A percentile compares a stretch with the other conserved stretches of the same genome.
These are phyloP conservation scores for Noctilio leporinus DNA, from an alignment of 2,113 vertebrate genomes.

Conservation along the genomic window DNA sequence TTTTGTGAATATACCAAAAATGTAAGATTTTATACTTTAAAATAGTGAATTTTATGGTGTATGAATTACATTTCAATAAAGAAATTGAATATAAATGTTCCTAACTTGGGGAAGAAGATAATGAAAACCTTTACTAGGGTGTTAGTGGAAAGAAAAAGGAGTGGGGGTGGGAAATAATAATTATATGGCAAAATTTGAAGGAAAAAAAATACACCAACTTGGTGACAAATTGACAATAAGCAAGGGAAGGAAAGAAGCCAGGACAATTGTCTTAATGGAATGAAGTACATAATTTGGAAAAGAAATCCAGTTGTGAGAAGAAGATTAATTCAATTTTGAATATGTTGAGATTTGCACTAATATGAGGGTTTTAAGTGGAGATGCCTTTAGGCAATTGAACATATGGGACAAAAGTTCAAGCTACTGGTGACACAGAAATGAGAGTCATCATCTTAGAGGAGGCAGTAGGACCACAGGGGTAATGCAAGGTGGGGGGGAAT, in stretches of 20 bases:
- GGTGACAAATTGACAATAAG: background rate
- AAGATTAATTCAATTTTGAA: conserved; percentile 17
- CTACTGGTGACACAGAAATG: background rate
- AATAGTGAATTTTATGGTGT: background rate
- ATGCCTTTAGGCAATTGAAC: background rate
- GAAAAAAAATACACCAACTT: background rate
- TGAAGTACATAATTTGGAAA: background rate
- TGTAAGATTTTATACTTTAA: background rate
- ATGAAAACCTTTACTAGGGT: background rate
- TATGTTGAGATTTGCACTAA: background rate
- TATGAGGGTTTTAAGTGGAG: background rate
- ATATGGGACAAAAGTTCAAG: conserved; percentile 5
- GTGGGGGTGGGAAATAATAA: background rate
- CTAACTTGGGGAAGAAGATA: background rate
- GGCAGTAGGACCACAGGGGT: background rate
- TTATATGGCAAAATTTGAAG: background rate
- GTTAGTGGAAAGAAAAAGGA: background rate
- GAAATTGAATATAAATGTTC: background rate
- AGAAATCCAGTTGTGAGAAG: background rate
- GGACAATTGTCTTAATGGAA: background rate
- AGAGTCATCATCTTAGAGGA: background rate
- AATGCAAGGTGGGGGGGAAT: background rate
- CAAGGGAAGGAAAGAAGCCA: background rate
- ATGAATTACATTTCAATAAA: background rate
- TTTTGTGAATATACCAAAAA: background rate